A percentile compares a stretch with the other conserved stretches of the same genome.
phyloP scores from a whole-genome alignment of 1,140 invertebrate species.

The Hirudo medicinalis region DNA sequence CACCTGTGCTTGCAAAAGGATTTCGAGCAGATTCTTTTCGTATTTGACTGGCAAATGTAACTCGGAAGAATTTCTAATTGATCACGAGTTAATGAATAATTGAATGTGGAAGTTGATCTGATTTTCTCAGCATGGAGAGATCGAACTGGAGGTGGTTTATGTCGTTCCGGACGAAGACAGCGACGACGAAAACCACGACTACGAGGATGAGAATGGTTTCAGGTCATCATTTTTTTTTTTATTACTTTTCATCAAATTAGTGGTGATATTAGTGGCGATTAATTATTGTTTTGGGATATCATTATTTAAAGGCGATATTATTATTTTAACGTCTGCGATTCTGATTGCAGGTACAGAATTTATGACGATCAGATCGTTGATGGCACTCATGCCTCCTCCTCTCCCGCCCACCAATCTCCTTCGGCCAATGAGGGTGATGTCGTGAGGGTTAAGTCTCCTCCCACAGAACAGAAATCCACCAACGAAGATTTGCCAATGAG shows the following conservation, averaged over 20 bases:
- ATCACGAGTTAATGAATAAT: too few relatives aligned
- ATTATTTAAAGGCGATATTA: neutral
- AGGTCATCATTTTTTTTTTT: slow-evolving; percentile 27
- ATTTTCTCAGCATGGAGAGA: slow-evolving; percentile 51
- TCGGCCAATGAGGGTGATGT: neutral
- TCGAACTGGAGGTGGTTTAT: slow-evolving; percentile 58
- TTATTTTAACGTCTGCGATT: neutral
- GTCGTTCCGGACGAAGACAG: slow-evolving; percentile 55
- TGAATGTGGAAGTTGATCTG: neutral
- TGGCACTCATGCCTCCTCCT: slow-evolving; percentile 10
- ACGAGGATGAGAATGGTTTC: slow-evolving; percentile 39
- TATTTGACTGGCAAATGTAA: too few relatives aligned
- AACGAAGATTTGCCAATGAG: neutral
- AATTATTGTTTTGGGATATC: neutral
- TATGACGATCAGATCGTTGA: slow-evolving; percentile 33
- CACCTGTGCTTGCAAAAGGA: too few relatives aligned
- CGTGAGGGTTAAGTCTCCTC: neutral
- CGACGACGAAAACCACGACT: slow-evolving; percentile 42
- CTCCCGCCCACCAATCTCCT: neutral
- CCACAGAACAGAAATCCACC: neutral
- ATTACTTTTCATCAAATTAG: neutral
- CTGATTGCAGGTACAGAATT: slow-evolving; percentile 30
- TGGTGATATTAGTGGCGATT: neutral
- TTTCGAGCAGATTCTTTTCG: too few relatives aligned
- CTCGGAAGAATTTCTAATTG: too few relatives aligned